Evolutionary conservation across 2,797 vertebrate species (phyloP).

Genomic region (Avahi laniger): DNA sequence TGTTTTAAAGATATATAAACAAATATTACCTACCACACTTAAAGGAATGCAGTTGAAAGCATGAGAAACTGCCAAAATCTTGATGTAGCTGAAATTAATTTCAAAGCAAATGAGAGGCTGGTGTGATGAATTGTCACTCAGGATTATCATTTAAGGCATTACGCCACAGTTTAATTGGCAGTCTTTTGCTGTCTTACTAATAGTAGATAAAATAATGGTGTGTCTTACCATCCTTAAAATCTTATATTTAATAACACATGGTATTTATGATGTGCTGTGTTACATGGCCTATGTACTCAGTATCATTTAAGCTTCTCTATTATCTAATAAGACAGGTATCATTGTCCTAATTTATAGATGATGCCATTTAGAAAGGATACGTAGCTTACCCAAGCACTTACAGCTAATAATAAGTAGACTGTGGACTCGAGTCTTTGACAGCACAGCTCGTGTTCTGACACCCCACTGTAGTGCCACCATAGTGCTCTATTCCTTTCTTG

Average conservation of each 20-base stretch:
- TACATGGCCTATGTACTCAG: background rate
- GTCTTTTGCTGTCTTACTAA: conserved; percentile 52
- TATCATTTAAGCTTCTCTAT: conserved; percentile 13
- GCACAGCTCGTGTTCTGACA: background rate
- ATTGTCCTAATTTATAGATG: conserved; percentile 24
- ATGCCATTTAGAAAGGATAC: background rate
- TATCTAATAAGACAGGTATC: background rate
- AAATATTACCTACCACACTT: conserved; percentile 40
- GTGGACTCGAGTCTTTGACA: background rate
- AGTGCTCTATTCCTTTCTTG: background rate
- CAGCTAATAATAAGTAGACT: background rate
- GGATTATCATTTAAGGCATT: conserved; percentile 60
- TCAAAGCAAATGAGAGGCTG: conserved; percentile 45
- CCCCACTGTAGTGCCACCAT: no score
- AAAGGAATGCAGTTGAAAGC: conserved; percentile 35
- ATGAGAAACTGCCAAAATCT: conserved; percentile 48
- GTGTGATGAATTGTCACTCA: conserved; percentile 66
- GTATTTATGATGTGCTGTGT: conserved; percentile 33
- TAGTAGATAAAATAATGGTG: conserved; percentile 60
- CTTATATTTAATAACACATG: conserved; percentile 58
- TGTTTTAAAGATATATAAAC: conserved; percentile 43
- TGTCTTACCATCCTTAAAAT: conserved; percentile 57
- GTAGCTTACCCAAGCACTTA: background rate
- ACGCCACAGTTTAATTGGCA: conserved; percentile 66
- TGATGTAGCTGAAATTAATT: conserved; percentile 57